These are phyloP conservation scores for Scatophagus argus DNA, from an alignment of 2,113 vertebrate species.

Conservation along the genomic window DNA sequence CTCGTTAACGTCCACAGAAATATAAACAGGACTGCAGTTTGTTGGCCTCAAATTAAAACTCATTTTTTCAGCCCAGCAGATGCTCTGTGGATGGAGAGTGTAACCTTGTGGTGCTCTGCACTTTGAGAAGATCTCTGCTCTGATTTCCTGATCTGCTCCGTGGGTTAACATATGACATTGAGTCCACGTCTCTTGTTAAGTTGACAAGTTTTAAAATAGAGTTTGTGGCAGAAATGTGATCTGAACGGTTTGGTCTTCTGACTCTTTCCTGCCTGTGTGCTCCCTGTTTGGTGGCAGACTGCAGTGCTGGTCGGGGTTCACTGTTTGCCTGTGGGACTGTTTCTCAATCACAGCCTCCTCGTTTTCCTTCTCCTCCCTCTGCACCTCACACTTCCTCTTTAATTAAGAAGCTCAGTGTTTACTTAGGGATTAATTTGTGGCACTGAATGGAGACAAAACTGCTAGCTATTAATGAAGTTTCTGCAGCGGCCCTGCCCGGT, in stretches of 20 bases:
- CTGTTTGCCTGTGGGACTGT: background rate
- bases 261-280: background rate
- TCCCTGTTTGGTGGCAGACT: background rate
- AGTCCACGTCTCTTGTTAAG: background rate
- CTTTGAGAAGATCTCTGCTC: no score
- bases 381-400: constrained; percentile 9
- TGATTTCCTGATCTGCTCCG: no score
- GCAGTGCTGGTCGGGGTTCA: background rate
- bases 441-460: constrained; percentile 31
- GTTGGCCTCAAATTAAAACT: no score
- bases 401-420: constrained; percentile 54
- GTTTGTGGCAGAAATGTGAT: background rate
- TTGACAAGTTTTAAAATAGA: background rate
- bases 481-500: background rate
- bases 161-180: background rate
- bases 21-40: no score
- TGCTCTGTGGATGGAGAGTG: no score
- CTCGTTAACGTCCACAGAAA: no score
- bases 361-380: constrained; percentile 8
- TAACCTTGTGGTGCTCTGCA: no score
- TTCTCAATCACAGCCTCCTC: constrained; percentile 1
- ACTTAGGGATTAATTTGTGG: constrained; percentile 42
- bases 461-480: constrained; percentile 8
- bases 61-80: no score
- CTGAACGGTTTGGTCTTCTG: background rate